Evolutionary conservation across 2,888 invertebrate genomes (phyloP).

Genomic region (Coremacera marginata): DNA sequence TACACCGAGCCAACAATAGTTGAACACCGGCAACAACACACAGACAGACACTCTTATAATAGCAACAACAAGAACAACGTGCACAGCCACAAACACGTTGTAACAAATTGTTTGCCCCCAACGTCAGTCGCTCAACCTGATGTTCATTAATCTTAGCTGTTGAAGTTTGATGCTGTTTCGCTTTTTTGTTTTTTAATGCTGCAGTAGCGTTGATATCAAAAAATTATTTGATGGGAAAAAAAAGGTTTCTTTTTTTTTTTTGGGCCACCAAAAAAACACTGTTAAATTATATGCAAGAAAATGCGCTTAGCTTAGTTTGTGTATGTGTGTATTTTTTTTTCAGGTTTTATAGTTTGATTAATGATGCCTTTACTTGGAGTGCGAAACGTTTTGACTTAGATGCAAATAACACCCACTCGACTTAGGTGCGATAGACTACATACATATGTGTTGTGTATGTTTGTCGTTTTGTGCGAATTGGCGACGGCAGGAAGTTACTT

Average conservation of each 20-base stretch:
- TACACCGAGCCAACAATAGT: not conserved
- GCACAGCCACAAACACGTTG: slow-evolving; percentile 11
- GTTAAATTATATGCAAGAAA: not conserved
- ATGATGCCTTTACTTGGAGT: slow-evolving; percentile 36
- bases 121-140: slow-evolving; percentile 1
- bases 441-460: not conserved
- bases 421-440: not conserved
- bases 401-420: slow-evolving; percentile 26
- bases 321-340: not conserved
- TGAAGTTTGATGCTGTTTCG: not conserved
- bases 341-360: slow-evolving; percentile 49
- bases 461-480: not conserved
- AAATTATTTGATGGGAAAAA: not conserved
- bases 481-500: not conserved
- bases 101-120: slow-evolving; percentile 24
- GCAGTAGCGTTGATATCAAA: slow-evolving; percentile 16
- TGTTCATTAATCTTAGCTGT: slow-evolving; percentile 20
- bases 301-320: too few relatives aligned
- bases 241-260: not conserved
- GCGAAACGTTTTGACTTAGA: slow-evolving; percentile 10
- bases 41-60: not conserved
- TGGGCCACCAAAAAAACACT: not conserved
- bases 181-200: not conserved
- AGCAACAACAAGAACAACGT: slow-evolving; percentile 1
- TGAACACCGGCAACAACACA: not conserved